These are phyloP conservation scores for Drosophila pallidifrons DNA, from an alignment of 1,140 invertebrate species.

Conservation along the genomic window DNA sequence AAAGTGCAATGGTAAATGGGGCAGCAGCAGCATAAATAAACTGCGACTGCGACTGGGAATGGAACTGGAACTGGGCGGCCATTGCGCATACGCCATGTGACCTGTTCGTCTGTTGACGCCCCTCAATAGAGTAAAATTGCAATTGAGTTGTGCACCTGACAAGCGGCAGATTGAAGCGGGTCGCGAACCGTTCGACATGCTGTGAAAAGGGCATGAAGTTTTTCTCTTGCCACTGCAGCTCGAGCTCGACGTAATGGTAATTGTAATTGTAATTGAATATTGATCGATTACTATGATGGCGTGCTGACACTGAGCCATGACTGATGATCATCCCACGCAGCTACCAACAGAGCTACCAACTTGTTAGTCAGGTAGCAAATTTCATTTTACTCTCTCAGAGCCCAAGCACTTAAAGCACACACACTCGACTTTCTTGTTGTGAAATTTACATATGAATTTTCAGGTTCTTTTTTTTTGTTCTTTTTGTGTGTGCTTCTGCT, in stretches of 20 bases:
- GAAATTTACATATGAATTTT: conserved; percentile 67
- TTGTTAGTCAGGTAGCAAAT: conserved; percentile 24
- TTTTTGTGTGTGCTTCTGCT: background rate
- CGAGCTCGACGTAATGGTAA: conserved; percentile 42
- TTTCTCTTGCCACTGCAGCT: conserved; percentile 1
- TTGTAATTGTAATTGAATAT: conserved; percentile 58
- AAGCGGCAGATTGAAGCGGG: conserved; percentile 22
- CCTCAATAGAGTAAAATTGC: conserved; percentile 45
- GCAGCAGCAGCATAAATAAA: conserved; percentile 64
- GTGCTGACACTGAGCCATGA: conserved; percentile 48
- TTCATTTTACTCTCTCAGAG: conserved; percentile 29
- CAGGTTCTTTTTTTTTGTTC: conserved; percentile 18
- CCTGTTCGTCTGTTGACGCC: background rate
- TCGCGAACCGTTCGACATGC: conserved; percentile 40
- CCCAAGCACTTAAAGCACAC: conserved; percentile 36
- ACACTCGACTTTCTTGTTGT: conserved; percentile 12
- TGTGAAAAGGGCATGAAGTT: too few species aligned
- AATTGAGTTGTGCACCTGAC: conserved; percentile 48
- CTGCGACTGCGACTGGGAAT: conserved; percentile 20
- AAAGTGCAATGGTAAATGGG: conserved; percentile 51
- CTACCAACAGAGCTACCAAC: too few species aligned
- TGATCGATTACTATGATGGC: conserved; percentile 57
- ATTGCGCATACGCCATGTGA: conserved; percentile 56
- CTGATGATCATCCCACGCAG: conserved; percentile 44
- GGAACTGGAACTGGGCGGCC: background rate